A percentile compares a stretch with the other conserved stretches of the same genome.
Conservation (phyloP, 2,888 invertebrate genomes). For the Sceliomorpha sp. region DNA sequence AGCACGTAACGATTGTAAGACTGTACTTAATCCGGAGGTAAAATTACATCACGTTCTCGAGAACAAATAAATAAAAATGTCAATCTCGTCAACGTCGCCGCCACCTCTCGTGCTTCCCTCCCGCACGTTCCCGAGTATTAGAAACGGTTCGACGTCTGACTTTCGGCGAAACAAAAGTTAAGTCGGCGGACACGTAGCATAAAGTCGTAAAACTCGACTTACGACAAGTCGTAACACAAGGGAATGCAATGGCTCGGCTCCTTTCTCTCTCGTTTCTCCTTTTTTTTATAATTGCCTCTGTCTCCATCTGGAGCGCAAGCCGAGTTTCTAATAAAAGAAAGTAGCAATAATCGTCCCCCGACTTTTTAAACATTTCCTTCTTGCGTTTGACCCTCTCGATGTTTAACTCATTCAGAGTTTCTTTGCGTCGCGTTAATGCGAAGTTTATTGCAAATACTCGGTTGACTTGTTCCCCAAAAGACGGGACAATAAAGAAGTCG, state of each 20-base stretch:
- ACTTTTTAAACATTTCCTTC: constrained; percentile 25
- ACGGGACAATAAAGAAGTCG: constrained; percentile 66
- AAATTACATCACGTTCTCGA: constrained; percentile 72
- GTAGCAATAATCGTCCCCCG: constrained; percentile 28
- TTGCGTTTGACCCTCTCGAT: constrained; percentile 14
- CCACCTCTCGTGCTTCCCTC: constrained; percentile 54
- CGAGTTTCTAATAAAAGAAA: constrained; percentile 61
- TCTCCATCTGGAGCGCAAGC: constrained; percentile 60
- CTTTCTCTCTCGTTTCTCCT: constrained; percentile 43
- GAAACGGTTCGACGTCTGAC: constrained; percentile 32
- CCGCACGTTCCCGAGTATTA: constrained; percentile 25
- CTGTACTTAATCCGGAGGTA: constrained; percentile 67
- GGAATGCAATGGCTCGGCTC: constrained; percentile 57
- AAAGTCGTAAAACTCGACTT: constrained; percentile 76
- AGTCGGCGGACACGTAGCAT: constrained; percentile 71
- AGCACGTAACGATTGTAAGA: constrained; percentile 33
- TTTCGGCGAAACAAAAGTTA: constrained; percentile 58
- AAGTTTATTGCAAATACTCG: constrained; percentile 73
- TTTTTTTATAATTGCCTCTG: constrained; percentile 56
- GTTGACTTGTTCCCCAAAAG: constrained; percentile 29
- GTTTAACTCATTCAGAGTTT: constrained; percentile 60
- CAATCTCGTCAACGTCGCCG: constrained; percentile 72
- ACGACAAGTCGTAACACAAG: constrained; percentile 72
- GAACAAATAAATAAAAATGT: constrained; percentile 75
- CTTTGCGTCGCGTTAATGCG: constrained; percentile 50